Base-by-base conservation (phyloP, 2,113 vertebrate species). In the Elanoides forficatus region DNA sequence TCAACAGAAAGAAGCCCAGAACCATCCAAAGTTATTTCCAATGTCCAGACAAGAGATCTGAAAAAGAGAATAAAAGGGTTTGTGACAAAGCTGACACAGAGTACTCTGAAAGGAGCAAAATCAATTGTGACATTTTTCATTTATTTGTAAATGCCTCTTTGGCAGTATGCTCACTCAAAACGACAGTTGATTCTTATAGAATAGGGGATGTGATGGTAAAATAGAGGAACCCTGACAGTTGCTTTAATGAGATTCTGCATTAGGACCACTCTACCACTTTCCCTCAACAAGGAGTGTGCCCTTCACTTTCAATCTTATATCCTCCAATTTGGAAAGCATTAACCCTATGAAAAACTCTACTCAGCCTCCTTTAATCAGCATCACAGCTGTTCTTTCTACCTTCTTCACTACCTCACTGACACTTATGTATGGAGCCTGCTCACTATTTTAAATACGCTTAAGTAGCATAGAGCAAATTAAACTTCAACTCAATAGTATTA, bases 71-170 rank as follows among this genome's bases (percentile, higher is more conserved):
- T 97, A 99, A 99, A 99, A 99, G 98, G 98, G 98, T 98, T 99
- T 98, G 98, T 99, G 99, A 99, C 99, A 99, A 99, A 99, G 98
- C 98, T 99, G 99, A 99, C 99, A 99, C 86, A 71, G 95, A 95
- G 96, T 97, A 96, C 96, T 98, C 98, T 96, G 90, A 96, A 98
- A 98, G 97, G 95, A 99, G 98, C 97, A 94, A 99, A 99, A 99
- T 99, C 99, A 99, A 99, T 99, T 99, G 99, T 99, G 99, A 99
- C 99, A 99, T 99, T 99, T 99, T 99, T 99, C 99, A 99, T 99
- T 99, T 99, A 99, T 99, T 99, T 99, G 99, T 99, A 99, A 99
- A 99, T 99, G 99, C 98, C 98, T 99, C 98, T 98, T 98, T 98
- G 98, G 98, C 98, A 98, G 98, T 95, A 98, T 97, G 98, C 98